Evolutionary conservation across 2,888 invertebrate genomes (phyloP), one percentile per base, ranked within the genome.

Genomic region (Neocrepidodera transversa): DNA sequence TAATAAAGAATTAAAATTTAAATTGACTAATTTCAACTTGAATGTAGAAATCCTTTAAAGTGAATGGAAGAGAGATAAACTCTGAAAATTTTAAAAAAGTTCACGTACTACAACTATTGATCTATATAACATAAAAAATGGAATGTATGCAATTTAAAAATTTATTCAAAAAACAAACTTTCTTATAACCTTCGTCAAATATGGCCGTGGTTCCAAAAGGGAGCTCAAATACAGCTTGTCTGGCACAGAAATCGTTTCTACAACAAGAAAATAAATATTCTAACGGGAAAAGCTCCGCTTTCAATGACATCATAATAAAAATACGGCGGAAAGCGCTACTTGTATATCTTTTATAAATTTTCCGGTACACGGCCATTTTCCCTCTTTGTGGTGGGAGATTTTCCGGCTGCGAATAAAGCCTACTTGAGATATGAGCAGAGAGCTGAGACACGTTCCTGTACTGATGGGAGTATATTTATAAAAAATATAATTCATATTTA

Each of bases 321-420:
- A 51, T 40, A 18, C 40, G 38, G 40, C 40, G 38, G 51, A 51
- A 42, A 51, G 28, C 28, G 38, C 51, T 42, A 51, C 50, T 51
- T 51, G 30, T 40, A 42, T 51, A 40, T 51, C 11, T 51, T 42
- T 56, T 40, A 26, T 49, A 49, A 50, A 50, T 56, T 56, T 49
- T 42, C 43, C 49, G 35, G 17, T 35, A 56, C 38, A 55, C 30
- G 38, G 30, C 16, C 26, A 13, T 50, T 49, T 40, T 32, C 48
- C 18, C 42, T 32, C 42, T 42, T 56, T 50, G 43, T 43, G 17
- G 49, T 14, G 10, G 11, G 13, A 30, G 17, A 23, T 30, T 55
- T 48, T 30, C 4, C 54, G 54, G 26, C 48, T 38, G 5, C 8
- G 17, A n/a, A 17, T 13, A 49, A 35, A 14, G 28, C 26, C 30